Base-by-base conservation (phyloP, 2,888 invertebrate species). In the Acanthosepion pharaonis region DNA sequence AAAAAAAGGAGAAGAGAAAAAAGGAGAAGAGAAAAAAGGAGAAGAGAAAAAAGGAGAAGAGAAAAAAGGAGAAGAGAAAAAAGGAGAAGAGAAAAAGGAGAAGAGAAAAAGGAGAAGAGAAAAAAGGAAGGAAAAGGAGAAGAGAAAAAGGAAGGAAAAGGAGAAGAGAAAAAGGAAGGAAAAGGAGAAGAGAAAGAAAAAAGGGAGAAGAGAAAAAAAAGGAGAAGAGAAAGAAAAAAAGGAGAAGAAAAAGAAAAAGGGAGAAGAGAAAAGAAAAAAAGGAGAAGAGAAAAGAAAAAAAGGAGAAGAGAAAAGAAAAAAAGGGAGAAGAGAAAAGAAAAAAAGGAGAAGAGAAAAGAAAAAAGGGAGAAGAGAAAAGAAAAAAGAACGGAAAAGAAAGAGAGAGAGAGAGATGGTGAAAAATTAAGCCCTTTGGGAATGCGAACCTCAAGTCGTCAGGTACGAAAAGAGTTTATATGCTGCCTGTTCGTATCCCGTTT, bases 281-380 rank as follows among this genome's bases (percentile, higher is more conserved):
- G 78, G 15, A 1, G n/a, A 15, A 78, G 8, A n/a, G 15, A 15
- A n/a, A n/a, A 8, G 28, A 28, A 78, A 5, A 28, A 8, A 15
- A 78, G 8, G 2, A 5, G 8, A 18, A 15, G 0, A n/a, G 78
- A n/a, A n/a, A 78, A n/a, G 18, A 6, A n/a, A 8, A 9, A 8
- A 1, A n/a, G 9, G 6, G 15, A 8, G 8, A 0, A 8, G 3
- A n/a, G 9, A 8, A 28, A 8, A 78, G 8, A 11, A n/a, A n/a
- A 18, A 78, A 8, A 78, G 8, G n/a, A n/a, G n/a, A 6, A 8
- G 6, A 78, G 9, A 3, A n/a, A 9, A 2, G 9, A n/a, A 78
- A n/a, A 9, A 1, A 11, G 8, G 1, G 15, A n/a, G 4, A 9
- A 78, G 5, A 0, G 2, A 78, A n/a, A 0, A 3, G 1, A 6